Conservation (phyloP, 2,888 invertebrate species). For the Ophioninae sp. region DNA sequence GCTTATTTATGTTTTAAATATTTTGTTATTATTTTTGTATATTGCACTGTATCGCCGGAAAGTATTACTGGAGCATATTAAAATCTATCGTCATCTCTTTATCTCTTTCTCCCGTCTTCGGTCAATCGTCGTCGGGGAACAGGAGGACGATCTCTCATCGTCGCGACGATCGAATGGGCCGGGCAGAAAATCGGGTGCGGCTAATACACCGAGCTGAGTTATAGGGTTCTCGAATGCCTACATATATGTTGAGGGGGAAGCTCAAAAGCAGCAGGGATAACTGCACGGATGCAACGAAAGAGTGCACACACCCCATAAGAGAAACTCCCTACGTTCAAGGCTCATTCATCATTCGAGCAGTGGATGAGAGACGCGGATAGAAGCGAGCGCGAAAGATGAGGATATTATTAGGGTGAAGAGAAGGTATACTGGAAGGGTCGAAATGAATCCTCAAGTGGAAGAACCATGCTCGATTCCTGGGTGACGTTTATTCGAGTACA, state of each 20-base stretch:
- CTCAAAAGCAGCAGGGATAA: constrained; percentile 45
- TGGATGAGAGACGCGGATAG: constrained; percentile 47
- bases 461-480: constrained; percentile 32
- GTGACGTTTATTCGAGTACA: constrained; percentile 17
- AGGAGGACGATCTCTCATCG: constrained; percentile 56
- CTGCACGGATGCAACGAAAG: constrained; percentile 41
- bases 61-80: no score
- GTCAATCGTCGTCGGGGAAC: constrained; percentile 5
- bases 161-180: constrained; percentile 50
- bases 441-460: constrained; percentile 30
- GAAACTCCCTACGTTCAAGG: constrained; percentile 51
- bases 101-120: constrained; percentile 5
- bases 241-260: constrained; percentile 11
- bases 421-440: constrained; percentile 38
- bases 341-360: constrained; percentile 73
- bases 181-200: constrained; percentile 58
- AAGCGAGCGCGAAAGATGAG: constrained; percentile 60
- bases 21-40: no score
- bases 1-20: no score
- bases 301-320: constrained; percentile 52
- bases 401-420: constrained; percentile 50
- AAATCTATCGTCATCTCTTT: no score
- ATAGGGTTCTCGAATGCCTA: neutral
- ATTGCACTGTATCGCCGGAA: no score
- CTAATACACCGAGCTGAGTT: constrained; percentile 41